Base-by-base conservation (phyloP, 2,797 vertebrate species). In the Pteronotus mesoamericanus region DNA sequence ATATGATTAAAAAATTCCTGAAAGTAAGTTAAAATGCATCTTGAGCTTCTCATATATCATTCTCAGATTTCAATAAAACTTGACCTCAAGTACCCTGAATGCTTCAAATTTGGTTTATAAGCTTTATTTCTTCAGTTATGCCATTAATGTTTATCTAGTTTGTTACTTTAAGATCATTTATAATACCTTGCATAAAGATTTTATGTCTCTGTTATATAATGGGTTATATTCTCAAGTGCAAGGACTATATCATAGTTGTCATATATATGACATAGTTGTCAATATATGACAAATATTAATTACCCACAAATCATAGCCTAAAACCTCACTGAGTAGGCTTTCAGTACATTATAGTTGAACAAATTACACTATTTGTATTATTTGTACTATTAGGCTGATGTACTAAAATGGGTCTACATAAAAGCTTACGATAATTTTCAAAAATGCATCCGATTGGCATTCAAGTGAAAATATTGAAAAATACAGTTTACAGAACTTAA, bases 391-490 rank as follows among this genome's bases (percentile, higher is more conserved):
- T 86, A 78, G 51, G 6, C 14, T 89, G 29, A 78, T 68, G n/a
- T n/a, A 16, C 69, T 82, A 89, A 91, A 92, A 79, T 57, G 16
- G 34, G 22, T 66, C 61, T 53, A 21, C 48, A 71, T 64, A 26
- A 83, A 21, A 34, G 42, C 9, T 93, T 86, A 29, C 89, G 37
- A 66, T 85, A 55, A 86, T 59, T 89, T 86, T 53, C 0, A 83
- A 89, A 96, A 86, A 79, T 75, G 9, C 10, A 48, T 86, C 34
- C 61, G 22, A 29, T 48, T 89, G 46, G 26, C 21, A n/a, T 95
- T 86, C n/a, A 82, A 88, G 34, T 94, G 55, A 85, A 86, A 94
- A 92, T 94, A 80, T 69, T 86, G 55, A 91, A 86, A 96, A 94
- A 68, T 74, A 77, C 0, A 64, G 75, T 75, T 79, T 75, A 61